Conservation (phyloP, 2,797 vertebrate species). For the Falco biarmicus region DNA sequence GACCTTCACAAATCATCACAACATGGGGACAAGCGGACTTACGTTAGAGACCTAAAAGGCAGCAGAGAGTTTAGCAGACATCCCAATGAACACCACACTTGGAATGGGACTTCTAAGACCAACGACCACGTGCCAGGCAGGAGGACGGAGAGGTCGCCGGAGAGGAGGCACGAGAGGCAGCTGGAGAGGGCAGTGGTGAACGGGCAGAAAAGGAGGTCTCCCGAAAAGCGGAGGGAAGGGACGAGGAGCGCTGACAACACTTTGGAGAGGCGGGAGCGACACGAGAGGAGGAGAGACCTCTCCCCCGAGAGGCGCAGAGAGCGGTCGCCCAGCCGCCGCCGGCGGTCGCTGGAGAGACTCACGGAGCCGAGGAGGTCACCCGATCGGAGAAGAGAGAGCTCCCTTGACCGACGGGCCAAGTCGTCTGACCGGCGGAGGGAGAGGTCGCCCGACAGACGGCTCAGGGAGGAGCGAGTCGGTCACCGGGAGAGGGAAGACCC, state of each 20-base stretch:
- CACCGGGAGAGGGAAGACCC: constrained; percentile 84
- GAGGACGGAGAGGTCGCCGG: constrained; percentile 84
- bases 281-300: constrained; percentile 76
- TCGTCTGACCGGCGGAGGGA: constrained; percentile 82
- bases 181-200: constrained; percentile 82
- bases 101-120: constrained; percentile 86
- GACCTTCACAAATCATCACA: constrained; percentile 91
- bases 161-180: constrained; percentile 80
- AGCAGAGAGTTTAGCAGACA: constrained; percentile 84
- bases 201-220: constrained; percentile 81
- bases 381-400: constrained; percentile 79
- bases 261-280: constrained; percentile 80
- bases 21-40: constrained; percentile 88
- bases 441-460: constrained; percentile 82
- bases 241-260: constrained; percentile 87
- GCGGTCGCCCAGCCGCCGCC: constrained; percentile 73
- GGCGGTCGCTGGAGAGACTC: constrained; percentile 89
- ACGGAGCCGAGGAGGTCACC: constrained; percentile 83
- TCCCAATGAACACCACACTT: constrained; percentile 86
- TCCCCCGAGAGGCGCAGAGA: constrained; percentile 83
- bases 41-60: constrained; percentile 81
- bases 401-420: constrained; percentile 87
- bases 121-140: constrained; percentile 78
- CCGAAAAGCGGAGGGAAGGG: constrained; percentile 82
- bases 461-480: constrained; percentile 72